phyloP scores from a whole-genome alignment of 2,113 vertebrate genomes.

The Elanoides forficatus region DNA sequence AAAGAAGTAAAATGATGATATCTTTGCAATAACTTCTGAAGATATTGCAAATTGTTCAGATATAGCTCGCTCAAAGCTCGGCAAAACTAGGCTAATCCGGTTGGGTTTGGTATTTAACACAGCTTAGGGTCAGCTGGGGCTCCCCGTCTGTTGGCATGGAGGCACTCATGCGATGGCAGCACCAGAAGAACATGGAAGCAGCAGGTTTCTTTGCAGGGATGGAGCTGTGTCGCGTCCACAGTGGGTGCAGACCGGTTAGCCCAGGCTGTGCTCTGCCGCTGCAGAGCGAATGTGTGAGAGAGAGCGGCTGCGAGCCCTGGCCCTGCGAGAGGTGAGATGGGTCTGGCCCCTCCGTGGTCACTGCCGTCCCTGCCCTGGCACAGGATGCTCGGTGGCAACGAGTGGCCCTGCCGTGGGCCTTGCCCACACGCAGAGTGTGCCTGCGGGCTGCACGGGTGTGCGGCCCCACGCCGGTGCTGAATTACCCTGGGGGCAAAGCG shows the following conservation, averaged over 20 bases:
- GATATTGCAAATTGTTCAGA: background rate
- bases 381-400: background rate
- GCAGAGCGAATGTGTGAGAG: fast-evolving
- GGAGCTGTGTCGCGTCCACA: too few species aligned
- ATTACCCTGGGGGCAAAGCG: fast-evolving
- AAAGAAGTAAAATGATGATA: background rate
- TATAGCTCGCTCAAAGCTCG: fast-evolving
- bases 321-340: background rate
- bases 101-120: background rate
- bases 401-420: fast-evolving
- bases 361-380: fast-evolving
- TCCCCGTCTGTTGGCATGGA: fast-evolving
- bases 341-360: too few species aligned
- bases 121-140: background rate
- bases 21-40: background rate
- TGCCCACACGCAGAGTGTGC: background rate
- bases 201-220: background rate
- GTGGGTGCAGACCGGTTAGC: background rate
- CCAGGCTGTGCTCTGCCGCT: background rate
- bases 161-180: fast-evolving
- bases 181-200: background rate
- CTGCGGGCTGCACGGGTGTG: background rate
- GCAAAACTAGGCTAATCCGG: background rate
- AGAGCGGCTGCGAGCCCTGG: background rate
- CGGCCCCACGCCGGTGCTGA: fast-evolving